These are phyloP conservation scores for Sciurus vulgaris DNA, from an alignment of 2,797 vertebrate species.

Conservation along the genomic window DNA sequence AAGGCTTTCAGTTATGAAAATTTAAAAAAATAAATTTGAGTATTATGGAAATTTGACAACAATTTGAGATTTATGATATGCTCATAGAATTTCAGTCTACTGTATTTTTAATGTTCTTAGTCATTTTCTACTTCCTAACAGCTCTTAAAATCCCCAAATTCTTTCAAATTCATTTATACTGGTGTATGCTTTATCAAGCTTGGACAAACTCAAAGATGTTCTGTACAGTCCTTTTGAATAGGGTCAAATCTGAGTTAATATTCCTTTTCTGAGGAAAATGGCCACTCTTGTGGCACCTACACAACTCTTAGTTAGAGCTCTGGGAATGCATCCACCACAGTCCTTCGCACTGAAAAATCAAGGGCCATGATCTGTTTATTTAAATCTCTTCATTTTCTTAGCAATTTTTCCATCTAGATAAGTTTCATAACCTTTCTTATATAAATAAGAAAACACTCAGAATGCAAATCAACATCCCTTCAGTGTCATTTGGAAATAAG, in stretches of 20 bases:
- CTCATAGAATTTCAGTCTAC: neutral
- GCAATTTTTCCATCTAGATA: neutral
- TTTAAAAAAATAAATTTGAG: neutral
- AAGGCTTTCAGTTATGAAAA: conserved; percentile 40
- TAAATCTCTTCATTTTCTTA: conserved; percentile 2
- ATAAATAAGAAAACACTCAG: neutral
- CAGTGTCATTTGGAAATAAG: neutral
- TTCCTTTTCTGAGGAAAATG: neutral
- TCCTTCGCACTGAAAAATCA: neutral
- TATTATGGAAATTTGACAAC: conserved; percentile 46
- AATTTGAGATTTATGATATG: conserved; percentile 46
- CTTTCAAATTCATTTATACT: conserved; percentile 46
- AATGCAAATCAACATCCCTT: neutral
- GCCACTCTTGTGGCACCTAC: neutral
- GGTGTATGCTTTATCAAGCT: conserved; percentile 13
- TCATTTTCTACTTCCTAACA: conserved; percentile 18
- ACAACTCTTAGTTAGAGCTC: neutral
- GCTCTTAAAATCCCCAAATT: conserved; percentile 48
- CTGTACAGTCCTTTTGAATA: neutral
- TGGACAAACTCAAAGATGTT: neutral
- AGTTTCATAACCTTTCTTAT: neutral
- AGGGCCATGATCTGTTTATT: neutral
- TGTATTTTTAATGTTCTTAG: conserved; percentile 53
- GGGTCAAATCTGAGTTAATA: neutral
- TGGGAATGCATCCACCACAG: neutral